phyloP scores from a whole-genome alignment of 92 coral and sea anemone species.

The Scolanthus callimorphus region DNA sequence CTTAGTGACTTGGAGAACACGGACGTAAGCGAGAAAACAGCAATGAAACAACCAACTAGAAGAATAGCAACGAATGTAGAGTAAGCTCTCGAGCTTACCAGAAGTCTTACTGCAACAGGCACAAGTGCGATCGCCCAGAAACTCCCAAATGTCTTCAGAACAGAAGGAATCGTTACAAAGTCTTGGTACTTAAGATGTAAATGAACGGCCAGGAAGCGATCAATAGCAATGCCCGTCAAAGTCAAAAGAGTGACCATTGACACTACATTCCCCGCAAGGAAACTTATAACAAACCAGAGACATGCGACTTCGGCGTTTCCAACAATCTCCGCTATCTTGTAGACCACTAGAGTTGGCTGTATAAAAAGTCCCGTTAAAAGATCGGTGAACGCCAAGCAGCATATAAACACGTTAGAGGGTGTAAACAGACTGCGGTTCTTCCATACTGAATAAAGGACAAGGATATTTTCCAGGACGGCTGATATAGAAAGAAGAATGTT shows the following conservation, averaged over 20 bases:
- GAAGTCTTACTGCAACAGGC: neutral
- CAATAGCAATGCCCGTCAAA: conserved; percentile 32
- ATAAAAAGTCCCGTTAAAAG: conserved; percentile 28
- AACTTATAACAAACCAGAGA: conserved; percentile 22
- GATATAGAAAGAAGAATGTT: conserved; percentile 23
- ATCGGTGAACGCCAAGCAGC: conserved; percentile 41
- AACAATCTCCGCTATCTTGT: conserved; percentile 33
- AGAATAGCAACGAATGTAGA: neutral
- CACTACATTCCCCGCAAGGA: conserved; percentile 35
- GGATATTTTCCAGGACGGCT: conserved; percentile 15
- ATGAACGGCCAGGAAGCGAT: conserved; percentile 19
- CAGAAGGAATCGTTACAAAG: conserved; percentile 17
- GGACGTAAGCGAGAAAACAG: neutral
- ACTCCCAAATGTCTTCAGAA: conserved; percentile 6
- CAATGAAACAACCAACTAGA: neutral
- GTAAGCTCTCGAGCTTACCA: neutral
- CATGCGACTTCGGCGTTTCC: conserved; percentile 19
- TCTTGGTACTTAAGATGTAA: conserved; percentile 25
- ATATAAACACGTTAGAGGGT: conserved; percentile 30
- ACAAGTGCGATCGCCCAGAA: conserved; percentile 17
- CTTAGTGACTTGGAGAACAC: neutral
- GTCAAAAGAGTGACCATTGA: conserved; percentile 38
- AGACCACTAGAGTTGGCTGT: conserved; percentile 27
- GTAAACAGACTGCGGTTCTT: conserved; percentile 28
- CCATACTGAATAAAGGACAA: conserved; percentile 21